A percentile compares a stretch with the other conserved stretches of the same genome.
Evolutionary conservation across 92 coral and sea anemone genomes (phyloP).

Genomic region (Zoanthus solanderi): DNA sequence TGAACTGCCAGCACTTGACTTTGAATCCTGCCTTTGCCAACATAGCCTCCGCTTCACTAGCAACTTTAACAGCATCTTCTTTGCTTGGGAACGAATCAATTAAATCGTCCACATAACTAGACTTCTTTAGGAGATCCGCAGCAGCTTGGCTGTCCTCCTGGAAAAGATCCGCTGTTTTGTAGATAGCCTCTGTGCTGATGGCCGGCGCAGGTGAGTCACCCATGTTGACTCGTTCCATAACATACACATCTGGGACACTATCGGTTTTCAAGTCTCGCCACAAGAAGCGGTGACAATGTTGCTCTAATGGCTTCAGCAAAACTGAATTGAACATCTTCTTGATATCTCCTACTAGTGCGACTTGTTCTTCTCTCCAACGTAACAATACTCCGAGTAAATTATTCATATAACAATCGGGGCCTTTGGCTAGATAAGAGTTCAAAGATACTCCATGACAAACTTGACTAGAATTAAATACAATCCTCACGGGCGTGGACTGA

Average conservation of each 20-base stretch:
- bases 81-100: not conserved
- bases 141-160: constrained; percentile 56
- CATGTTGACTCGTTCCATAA: constrained; percentile 57
- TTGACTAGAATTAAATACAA: constrained; percentile 34
- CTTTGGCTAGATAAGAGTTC: constrained; percentile 44
- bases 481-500: too few species aligned
- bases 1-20: not conserved
- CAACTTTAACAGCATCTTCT: too few species aligned
- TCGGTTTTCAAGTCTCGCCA: constrained; percentile 37
- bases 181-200: constrained; percentile 62
- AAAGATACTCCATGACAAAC: constrained; percentile 31
- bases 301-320: constrained; percentile 10
- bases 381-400: constrained; percentile 38
- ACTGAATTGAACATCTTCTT: constrained; percentile 41
- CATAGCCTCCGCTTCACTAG: constrained; percentile 28
- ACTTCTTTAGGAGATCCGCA: not conserved
- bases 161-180: constrained; percentile 58
- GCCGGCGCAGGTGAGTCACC: constrained; percentile 66
- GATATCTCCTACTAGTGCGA: not conserved
- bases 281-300: constrained; percentile 47
- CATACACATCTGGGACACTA: constrained; percentile 51
- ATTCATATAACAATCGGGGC: not conserved
- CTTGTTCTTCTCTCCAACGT: constrained; percentile 39
- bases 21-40: not conserved
- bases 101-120: constrained; percentile 9